Evolutionary conservation across 2,888 invertebrate species (phyloP).

Genomic region (Tillus elongatus): DNA sequence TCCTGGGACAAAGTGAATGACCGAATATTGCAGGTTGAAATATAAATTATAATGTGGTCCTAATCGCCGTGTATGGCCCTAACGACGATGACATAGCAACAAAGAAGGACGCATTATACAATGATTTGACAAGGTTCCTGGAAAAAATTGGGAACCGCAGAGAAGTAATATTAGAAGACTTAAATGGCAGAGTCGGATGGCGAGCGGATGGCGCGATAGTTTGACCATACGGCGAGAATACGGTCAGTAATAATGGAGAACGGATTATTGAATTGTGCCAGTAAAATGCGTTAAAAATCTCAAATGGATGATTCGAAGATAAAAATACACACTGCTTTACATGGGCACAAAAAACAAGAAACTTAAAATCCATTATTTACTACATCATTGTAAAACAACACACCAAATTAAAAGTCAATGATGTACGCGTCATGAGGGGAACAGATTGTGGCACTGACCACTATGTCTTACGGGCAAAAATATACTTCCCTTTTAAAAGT

Average conservation of each 20-base stretch:
- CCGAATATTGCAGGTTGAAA: too few species aligned
- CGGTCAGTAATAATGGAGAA: conserved; percentile 1
- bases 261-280: conserved; percentile 2
- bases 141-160: too few species aligned
- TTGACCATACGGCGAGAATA: conserved; percentile 1
- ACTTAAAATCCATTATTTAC: conserved; percentile 1
- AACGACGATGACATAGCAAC: too few species aligned
- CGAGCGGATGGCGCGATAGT: conserved; percentile 2
- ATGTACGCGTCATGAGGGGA: conserved; percentile 1
- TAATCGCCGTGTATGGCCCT: too few species aligned
- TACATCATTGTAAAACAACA: not conserved
- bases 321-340: not conserved
- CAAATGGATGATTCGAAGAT: not conserved
- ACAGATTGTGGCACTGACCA: conserved; percentile 1
- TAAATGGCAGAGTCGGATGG: conserved; percentile 2
- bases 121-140: too few species aligned
- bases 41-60: too few species aligned
- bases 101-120: too few species aligned
- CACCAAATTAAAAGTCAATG: not conserved
- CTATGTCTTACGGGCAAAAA: conserved; percentile 1
- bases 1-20: too few species aligned
- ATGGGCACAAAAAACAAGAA: conserved; percentile 1
- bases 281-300: not conserved
- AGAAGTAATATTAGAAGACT: conserved; percentile 3
- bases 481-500: conserved; percentile 1